phyloP scores from a whole-genome alignment of 2,113 vertebrate species.

The Tupaia chinensis region DNA sequence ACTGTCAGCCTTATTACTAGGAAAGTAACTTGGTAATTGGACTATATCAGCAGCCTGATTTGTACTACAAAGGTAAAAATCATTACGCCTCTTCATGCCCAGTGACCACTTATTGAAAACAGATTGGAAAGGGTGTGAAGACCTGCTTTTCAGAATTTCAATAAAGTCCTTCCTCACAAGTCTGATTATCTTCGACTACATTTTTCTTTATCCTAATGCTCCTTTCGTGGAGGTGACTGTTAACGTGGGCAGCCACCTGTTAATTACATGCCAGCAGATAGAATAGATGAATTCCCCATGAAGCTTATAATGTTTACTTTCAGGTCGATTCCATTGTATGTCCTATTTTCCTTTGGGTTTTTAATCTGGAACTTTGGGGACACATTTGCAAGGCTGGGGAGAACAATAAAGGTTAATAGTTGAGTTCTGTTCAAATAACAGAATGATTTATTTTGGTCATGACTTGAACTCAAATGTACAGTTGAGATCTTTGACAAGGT shows the following conservation, averaged over 20 bases:
- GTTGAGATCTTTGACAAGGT: slow-evolving; percentile 78
- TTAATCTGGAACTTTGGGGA: slow-evolving; percentile 47
- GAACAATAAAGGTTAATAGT: slow-evolving; percentile 75
- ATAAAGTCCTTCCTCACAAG: neutral
- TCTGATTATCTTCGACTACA: neutral
- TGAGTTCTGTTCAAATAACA: slow-evolving; percentile 75
- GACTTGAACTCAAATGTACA: slow-evolving; percentile 65
- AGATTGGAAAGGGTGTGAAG: neutral
- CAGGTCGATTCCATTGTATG: slow-evolving; percentile 35
- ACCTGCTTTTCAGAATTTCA: slow-evolving; percentile 17
- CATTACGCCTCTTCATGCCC: neutral
- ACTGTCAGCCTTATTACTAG: slow-evolving; percentile 63
- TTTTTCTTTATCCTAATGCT: neutral
- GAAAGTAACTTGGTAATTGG: slow-evolving; percentile 74
- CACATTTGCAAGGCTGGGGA: slow-evolving; percentile 80
- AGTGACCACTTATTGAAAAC: slow-evolving; percentile 3
- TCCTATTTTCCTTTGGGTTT: slow-evolving; percentile 1
- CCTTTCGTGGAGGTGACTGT: neutral
- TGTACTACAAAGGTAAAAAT: slow-evolving; percentile 17
- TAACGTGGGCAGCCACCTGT: neutral
- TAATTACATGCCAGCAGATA: neutral
- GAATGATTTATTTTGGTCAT: slow-evolving; percentile 83
- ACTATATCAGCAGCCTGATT: slow-evolving; percentile 54
- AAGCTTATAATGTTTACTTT: slow-evolving; percentile 51
- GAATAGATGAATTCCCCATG: slow-evolving; percentile 62